Base-by-base conservation (phyloP, 2,113 vertebrate genomes). In the Platysternon megacephalum region DNA sequence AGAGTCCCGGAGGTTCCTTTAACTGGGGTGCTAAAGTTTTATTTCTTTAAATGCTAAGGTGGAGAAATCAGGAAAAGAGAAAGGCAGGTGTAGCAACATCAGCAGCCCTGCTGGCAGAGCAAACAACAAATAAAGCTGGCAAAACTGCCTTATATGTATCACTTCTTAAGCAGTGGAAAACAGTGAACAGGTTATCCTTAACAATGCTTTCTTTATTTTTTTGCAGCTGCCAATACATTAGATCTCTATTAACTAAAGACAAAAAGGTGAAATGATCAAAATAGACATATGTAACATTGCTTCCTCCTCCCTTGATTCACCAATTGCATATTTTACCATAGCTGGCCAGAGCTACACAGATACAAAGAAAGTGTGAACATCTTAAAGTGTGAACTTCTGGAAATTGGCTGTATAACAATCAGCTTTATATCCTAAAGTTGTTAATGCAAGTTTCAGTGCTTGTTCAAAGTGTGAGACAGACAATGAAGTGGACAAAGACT, bases 311-410 rank as follows among this genome's bases (percentile, higher is more conserved):
- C 2, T 56, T 51, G 52, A 13, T 74, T 84, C 21, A 84, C 29
- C 7, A 19, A 6, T 53, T 24, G 16, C 0, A 29, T 52, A 6
- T 83, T 91, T 91, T 89, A 28, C 29, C 82, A 11, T 58, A 49
- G 80, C 52, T 91, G 65, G 95, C 74, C 89, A 93, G 91, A 81
- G 6, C 29, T 84, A 82, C 29, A 35, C 61, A 94, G 94, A 91
- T 35, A 84, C 83, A 85, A 84, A 56, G 87, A 92, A 97, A 95
- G 96, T 19, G 81, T 79, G 94, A 94, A 91, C 84, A 72, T 86
- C 12, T n/a, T 88, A 26, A 94, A 94, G 86, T 88, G 46, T 79
- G 82, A 93, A 79, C 68, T 89, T 91, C 61, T 24, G 80, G 72
- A 84, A 32, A 3, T 0, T 79, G 85, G 55, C 72, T 91, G 17